A percentile compares a stretch with the other conserved stretches of the same genome.
phyloP scores from a whole-genome alignment of 2,797 vertebrate species.

The Sebastiscus tertius region DNA sequence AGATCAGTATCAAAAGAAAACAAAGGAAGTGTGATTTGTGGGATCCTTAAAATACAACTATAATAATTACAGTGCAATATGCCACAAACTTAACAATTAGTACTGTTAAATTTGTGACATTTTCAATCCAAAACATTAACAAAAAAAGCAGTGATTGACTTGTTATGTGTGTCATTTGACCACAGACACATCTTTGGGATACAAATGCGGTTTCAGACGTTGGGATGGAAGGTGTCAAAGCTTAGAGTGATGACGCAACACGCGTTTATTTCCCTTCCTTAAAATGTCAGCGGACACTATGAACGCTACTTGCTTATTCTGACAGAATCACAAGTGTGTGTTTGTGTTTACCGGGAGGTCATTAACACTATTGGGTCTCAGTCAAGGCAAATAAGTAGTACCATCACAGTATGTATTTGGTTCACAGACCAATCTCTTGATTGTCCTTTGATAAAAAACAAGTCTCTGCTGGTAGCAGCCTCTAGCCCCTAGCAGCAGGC shows the following conservation, averaged over 20 bases:
- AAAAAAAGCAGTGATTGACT: constrained; percentile 58
- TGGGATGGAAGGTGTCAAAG: constrained; percentile 15
- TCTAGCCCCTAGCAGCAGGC: constrained; percentile 69
- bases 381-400: constrained; percentile 28
- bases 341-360: constrained; percentile 11
- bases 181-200: constrained; percentile 40
- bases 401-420: constrained; percentile 51
- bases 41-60: constrained; percentile 21
- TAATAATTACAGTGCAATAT: constrained; percentile 36
- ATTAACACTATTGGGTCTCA: constrained; percentile 18
- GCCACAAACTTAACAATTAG: constrained; percentile 33
- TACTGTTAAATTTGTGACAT: constrained; percentile 36
- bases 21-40: constrained; percentile 37
- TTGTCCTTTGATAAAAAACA: constrained; percentile 46
- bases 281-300: constrained; percentile 8
- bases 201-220: constrained; percentile 42
- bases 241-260: neutral
- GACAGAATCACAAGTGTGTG: constrained; percentile 25
- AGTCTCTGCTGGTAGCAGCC: neutral
- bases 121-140: constrained; percentile 29
- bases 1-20: constrained; percentile 39
- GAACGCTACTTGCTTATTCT: neutral
- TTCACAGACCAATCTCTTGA: constrained; percentile 12
- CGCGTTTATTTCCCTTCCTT: neutral
- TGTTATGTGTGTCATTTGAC: constrained; percentile 12